A percentile compares a stretch with the other conserved stretches of the same genome.
Evolutionary conservation across 2,888 invertebrate species (phyloP).

Genomic region (Hololepta plana): DNA sequence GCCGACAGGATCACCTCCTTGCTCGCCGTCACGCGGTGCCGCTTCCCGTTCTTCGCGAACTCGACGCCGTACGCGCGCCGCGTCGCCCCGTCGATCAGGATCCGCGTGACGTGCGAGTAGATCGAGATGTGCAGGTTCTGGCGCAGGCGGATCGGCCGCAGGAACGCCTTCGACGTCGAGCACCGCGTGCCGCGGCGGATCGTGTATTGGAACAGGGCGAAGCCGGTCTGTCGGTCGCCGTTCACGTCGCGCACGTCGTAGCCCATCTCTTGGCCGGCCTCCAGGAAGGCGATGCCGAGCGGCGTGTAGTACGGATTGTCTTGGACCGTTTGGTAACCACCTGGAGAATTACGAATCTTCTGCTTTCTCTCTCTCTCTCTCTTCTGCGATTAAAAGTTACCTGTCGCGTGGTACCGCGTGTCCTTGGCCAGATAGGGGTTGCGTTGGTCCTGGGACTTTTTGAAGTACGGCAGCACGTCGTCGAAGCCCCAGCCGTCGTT

Average conservation of each 20-base stretch:
- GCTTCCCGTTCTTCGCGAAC: slow-evolving; percentile 46
- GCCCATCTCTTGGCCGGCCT: slow-evolving; percentile 85
- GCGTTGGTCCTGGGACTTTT: slow-evolving; percentile 73
- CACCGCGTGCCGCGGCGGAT: slow-evolving; percentile 70
- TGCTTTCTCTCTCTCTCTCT: not conserved
- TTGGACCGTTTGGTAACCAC: slow-evolving; percentile 60
- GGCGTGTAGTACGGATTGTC: slow-evolving; percentile 68
- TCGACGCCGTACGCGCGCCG: slow-evolving; percentile 62
- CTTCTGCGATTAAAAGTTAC: slow-evolving; percentile 23
- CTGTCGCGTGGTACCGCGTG: slow-evolving; percentile 50
- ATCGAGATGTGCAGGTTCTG: slow-evolving; percentile 68
- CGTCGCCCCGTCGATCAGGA: slow-evolving; percentile 46
- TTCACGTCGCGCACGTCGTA: slow-evolving; percentile 76
- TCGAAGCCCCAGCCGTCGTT: slow-evolving; percentile 80
- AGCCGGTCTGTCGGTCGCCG: slow-evolving; percentile 73
- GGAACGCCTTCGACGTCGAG: slow-evolving; percentile 70
- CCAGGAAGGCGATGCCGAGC: slow-evolving; percentile 64
- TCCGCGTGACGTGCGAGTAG: slow-evolving; percentile 59
- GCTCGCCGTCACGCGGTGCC: slow-evolving; percentile 45
- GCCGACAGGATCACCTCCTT: slow-evolving; percentile 73
- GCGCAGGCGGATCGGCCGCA: slow-evolving; percentile 58
- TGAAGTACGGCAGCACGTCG: slow-evolving; percentile 65
- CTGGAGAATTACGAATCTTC: slow-evolving; percentile 28
- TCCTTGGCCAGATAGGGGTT: slow-evolving; percentile 72
- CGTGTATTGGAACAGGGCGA: slow-evolving; percentile 75